These are phyloP conservation scores for Pelecanus crispus DNA, from an alignment of 2,113 vertebrate species.

Conservation along the genomic window DNA sequence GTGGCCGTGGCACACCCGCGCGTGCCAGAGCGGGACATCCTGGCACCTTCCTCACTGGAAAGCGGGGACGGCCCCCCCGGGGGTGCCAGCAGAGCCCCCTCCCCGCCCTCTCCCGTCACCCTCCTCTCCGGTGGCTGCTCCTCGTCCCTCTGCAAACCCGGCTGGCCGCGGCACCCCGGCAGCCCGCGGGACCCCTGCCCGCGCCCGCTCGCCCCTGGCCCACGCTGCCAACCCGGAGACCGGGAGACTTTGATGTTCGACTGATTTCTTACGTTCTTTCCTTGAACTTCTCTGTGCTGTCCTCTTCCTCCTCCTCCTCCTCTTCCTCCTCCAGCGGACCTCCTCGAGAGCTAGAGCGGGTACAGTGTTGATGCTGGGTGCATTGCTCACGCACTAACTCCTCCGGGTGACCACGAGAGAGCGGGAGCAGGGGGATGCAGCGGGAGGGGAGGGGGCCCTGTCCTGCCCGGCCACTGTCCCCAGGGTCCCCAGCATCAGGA, in stretches of 20 bases:
- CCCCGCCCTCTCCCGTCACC: rapidly evolving
- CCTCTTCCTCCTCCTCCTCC: constrained; percentile 66
- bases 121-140: neutral
- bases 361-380: constrained; percentile 81
- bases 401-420: constrained; percentile 72
- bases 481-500: neutral
- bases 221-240: neutral
- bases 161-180: rapidly evolving
- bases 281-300: constrained; percentile 77
- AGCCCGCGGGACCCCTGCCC: neutral
- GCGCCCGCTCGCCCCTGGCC: neutral
- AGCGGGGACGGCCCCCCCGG: rapidly evolving
- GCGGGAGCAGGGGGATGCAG: neutral
- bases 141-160: neutral
- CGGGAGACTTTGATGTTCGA: neutral
- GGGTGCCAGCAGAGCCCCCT: neutral
- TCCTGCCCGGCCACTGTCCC: neutral
- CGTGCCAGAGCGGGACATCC: rapidly evolving
- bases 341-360: constrained; percentile 94
- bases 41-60: rapidly evolving
- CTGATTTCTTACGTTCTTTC: constrained; percentile 61
- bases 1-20: rapidly evolving
- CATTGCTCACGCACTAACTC: constrained; percentile 71
- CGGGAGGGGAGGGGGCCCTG: neutral
- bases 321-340: constrained; percentile 86